Evolutionary conservation across 1,140 invertebrate genomes (phyloP), one percentile per base, ranked within the genome.

Genomic region (Bombus ignitus): DNA sequence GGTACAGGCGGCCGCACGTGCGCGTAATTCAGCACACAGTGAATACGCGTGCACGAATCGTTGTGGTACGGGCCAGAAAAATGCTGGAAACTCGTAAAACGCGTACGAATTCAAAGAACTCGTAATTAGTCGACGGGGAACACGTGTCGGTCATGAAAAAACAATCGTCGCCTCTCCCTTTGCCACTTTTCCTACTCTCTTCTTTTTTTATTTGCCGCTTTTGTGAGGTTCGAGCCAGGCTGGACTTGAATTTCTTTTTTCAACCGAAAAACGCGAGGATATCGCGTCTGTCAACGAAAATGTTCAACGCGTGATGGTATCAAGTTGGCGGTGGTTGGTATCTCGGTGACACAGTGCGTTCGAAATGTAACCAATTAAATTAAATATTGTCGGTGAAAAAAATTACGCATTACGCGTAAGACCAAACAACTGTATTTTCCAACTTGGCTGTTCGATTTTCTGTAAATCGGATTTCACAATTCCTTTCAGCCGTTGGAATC

Each of bases 81-180:
- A 81, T 86, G 68, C n/a, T 73, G 44, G 72, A 53, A 86, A 68
- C 71, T 86, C 66, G 76, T 76, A 74, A 89, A 89, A 85, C 72
- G 80, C 70, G 81, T 89, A 77, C 85, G 72, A 83, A 87, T 87
- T 89, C 76, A 83, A 89, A 89, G 75, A 77, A 81, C 62, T 74
- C 25, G 88, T 87, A 89, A 89, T 89, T 89, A 89, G 81, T 87
- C 76, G 84, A 78, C 65, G 68, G 39, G 37, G 81, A 89, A 76
- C 76, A 81, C 62, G 71, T 74, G 78, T 85, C 59, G 59, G 25
- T 37, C 44, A 57, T 83, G 75, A 68, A 75, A 59, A 80, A 89
- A 89, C 77, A 89, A 89, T 89, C 77, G 85, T 68, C 47, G 35
- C 35, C 71, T 70, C 53, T 53, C 39, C 57, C 65, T 65, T 59